These are phyloP conservation scores for Graphium colonna DNA, from an alignment of 2,888 invertebrate species.

Conservation along the genomic window DNA sequence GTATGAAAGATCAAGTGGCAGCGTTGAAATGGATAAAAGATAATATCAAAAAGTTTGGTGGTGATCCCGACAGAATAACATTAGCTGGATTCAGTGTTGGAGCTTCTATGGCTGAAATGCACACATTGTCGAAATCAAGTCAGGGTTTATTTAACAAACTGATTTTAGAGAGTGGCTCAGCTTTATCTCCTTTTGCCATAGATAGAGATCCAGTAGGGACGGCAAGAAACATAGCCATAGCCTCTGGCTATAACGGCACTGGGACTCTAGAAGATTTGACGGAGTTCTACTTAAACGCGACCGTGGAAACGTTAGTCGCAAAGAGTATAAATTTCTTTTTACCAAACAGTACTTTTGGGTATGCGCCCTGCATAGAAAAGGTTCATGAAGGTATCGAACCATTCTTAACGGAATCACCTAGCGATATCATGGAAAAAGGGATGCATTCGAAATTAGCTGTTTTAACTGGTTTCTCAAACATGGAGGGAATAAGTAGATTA, in stretches of 20 bases:
- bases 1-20: slow-evolving; percentile 90
- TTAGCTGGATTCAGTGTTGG: slow-evolving; percentile 91
- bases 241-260: slow-evolving; percentile 59
- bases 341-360: slow-evolving; percentile 66
- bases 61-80: slow-evolving; percentile 88
- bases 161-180: slow-evolving; percentile 67
- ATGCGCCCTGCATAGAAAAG: slow-evolving; percentile 65
- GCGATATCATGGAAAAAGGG: slow-evolving; percentile 51
- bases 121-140: slow-evolving; percentile 52
- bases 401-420: slow-evolving; percentile 61
- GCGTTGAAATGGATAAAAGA: slow-evolving; percentile 88
- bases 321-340: slow-evolving; percentile 60
- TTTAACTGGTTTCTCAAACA: slow-evolving; percentile 59
- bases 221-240: slow-evolving; percentile 59
- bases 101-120: slow-evolving; percentile 75
- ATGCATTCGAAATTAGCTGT: slow-evolving; percentile 49
- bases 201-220: slow-evolving; percentile 60
- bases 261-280: slow-evolving; percentile 56
- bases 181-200: slow-evolving; percentile 59
- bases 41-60: slow-evolving; percentile 88
- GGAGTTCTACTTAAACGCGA: slow-evolving; percentile 58
- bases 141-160: slow-evolving; percentile 59
- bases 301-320: slow-evolving; percentile 39
- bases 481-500: slow-evolving; percentile 67
- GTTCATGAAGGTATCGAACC: slow-evolving; percentile 45